phyloP scores from a whole-genome alignment of 2,797 vertebrate genomes.

The Moxostoma hubbsi region DNA sequence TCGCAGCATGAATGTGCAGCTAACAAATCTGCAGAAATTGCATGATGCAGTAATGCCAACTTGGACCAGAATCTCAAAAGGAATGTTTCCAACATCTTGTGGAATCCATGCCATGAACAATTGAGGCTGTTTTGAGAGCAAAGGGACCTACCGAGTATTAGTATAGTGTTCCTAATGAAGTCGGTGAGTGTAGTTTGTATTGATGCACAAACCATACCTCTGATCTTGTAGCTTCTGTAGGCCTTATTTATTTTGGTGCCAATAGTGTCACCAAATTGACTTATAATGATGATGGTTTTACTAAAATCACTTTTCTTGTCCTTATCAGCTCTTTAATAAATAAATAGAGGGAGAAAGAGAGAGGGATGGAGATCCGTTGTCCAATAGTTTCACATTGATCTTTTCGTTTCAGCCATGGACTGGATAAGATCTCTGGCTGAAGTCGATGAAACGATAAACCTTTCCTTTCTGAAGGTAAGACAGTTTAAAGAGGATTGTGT shows the following conservation, averaged over 20 bases:
- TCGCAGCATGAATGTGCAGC: too few relatives aligned
- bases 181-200: too few relatives aligned
- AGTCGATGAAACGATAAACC: slow-evolving; percentile 41
- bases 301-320: slow-evolving; percentile 27
- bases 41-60: too few relatives aligned
- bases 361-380: neutral
- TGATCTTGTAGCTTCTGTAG: neutral
- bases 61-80: too few relatives aligned
- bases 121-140: too few relatives aligned
- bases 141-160: too few relatives aligned
- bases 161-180: too few relatives aligned
- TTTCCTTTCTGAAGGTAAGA: slow-evolving; percentile 25
- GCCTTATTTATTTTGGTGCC: neutral
- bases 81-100: too few relatives aligned
- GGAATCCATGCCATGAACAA: too few relatives aligned
- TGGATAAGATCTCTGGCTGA: slow-evolving; percentile 34
- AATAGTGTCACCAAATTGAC: too few relatives aligned
- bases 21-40: too few relatives aligned
- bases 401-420: slow-evolving; percentile 25
- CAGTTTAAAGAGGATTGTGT: slow-evolving; percentile 48
- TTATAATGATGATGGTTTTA: neutral
- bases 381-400: slow-evolving; percentile 29
- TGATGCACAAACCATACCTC: neutral
- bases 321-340: slow-evolving; percentile 29
- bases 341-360: neutral